These are phyloP conservation scores for Melanotaenia maccullochi DNA, from an alignment of 2,797 vertebrate genomes.

Conservation along the genomic window DNA sequence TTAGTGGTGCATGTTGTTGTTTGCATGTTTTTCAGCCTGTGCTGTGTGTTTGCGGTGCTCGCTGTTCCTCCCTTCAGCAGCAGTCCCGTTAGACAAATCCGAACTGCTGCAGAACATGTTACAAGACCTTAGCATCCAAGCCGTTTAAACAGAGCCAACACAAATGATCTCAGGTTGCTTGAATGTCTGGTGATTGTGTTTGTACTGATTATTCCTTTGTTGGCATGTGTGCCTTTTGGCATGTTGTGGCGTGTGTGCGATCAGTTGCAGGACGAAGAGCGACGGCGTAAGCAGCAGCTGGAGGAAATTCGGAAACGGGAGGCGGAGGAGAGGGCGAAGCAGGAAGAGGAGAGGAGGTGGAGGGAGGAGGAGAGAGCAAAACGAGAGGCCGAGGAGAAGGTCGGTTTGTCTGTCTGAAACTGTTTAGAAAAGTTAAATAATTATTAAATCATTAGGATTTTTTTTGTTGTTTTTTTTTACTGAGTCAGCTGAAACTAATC, in stretches of 20 bases:
- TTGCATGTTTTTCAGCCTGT: conserved; percentile 58
- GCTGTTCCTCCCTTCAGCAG: conserved; percentile 59
- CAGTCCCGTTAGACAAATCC: conserved; percentile 45
- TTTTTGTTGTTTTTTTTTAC: background rate
- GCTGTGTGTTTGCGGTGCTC: conserved; percentile 64
- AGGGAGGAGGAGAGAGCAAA: conserved; percentile 91
- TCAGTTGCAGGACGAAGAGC: conserved; percentile 98
- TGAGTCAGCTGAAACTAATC: background rate
- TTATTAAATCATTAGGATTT: background rate
- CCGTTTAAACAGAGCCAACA: conserved; percentile 7
- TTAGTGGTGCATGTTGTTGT: conserved; percentile 53
- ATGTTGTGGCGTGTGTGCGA: conserved; percentile 26
- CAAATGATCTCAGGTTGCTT: conserved; percentile 7
- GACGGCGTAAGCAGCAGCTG: conserved; percentile 93
- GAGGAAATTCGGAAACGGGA: conserved; percentile 95
- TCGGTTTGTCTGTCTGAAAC: conserved; percentile 66
- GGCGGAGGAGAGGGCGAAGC: conserved; percentile 90
- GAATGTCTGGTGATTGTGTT: background rate
- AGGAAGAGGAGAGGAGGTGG: conserved; percentile 91
- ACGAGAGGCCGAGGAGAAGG: conserved; percentile 94
- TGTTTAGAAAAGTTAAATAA: background rate
- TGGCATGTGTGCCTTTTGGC: conserved; percentile 37
- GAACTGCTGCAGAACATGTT: conserved; percentile 30
- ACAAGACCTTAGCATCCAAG: conserved; percentile 21
- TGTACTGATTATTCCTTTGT: conserved; percentile 40